Evolutionary conservation across 2,888 invertebrate genomes (phyloP), one percentile per base, ranked within the genome.

Genomic region (Agonum fuliginosum): DNA sequence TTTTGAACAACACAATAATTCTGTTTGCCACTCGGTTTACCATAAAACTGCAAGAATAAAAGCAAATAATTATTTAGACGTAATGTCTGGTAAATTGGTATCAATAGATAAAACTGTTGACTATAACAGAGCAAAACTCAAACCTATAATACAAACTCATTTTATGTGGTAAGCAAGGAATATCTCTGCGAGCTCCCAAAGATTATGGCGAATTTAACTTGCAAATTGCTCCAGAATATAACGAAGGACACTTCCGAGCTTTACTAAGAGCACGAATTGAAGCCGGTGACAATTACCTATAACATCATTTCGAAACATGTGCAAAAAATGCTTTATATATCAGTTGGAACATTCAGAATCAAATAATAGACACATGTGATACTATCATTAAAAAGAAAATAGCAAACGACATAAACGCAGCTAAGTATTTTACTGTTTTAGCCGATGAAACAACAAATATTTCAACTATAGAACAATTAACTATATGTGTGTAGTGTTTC

Each of bases 131-230:
- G n/a, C 3, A 24, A 58, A 58, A 24, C 10, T 58, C 3, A n/a
- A 22, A 10, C 62, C 62, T 22, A 58, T 58, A 5, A 58, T 58
- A 24, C 3, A 58, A 58, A 22, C 62, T 58, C n/a, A 58, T 58
- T 58, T 12, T 58, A 6, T 58, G 62, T 22, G 62, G 62, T 6
- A 3, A 24, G 10, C 62, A 58, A 27, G 19, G 62, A 12, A 58
- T 58, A 20, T 4, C 62, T 20, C n/a, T 58, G 27, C 3, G 62
- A n/a, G 62, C 22, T 2, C 62, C 19, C n/a, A 58, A n/a, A 58
- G 62, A 58, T 58, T 58, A 20, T 58, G 62, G 62, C n/a, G 54
- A 54, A 54, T 54, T 54, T 54, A 14, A 12, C 17, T 17, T 54
- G 19, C 10, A 14, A 14, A 54, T 5, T 17, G 10, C 22, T 14